phyloP scores from a whole-genome alignment of 2,113 vertebrate species.

The Callaeas wilsoni region DNA sequence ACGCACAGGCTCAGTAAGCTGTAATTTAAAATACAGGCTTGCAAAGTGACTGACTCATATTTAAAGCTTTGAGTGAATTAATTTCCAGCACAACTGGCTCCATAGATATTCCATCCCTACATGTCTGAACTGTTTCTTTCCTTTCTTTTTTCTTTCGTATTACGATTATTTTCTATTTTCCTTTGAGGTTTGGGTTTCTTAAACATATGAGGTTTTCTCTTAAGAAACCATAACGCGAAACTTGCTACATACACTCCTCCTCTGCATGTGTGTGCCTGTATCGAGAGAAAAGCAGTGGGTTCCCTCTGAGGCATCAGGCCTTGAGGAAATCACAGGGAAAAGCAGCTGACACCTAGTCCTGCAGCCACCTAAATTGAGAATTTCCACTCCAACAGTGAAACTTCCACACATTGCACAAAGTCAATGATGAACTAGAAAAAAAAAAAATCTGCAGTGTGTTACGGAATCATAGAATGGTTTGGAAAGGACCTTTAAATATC shows the following conservation, averaged over 20 bases:
- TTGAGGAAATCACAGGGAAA: not conserved
- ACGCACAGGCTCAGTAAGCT: not conserved
- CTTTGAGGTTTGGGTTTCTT: not conserved
- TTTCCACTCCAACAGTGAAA: not conserved
- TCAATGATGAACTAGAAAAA: not conserved
- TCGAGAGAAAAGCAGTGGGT: not conserved
- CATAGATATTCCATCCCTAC: not conserved
- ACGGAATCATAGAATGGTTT: not conserved
- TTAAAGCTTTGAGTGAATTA: not conserved
- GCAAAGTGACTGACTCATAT: not conserved
- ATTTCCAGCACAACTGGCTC: not conserved
- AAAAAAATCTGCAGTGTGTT: not conserved
- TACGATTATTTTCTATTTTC: not conserved
- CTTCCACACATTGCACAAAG: not conserved
- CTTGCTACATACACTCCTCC: not conserved
- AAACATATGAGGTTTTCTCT: not conserved
- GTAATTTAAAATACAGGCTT: not conserved
- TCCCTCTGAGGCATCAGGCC: not conserved
- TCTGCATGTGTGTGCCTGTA: not conserved
- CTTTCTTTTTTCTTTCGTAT: not conserved
- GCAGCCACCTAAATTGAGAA: not conserved
- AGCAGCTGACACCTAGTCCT: not conserved
- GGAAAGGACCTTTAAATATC: not conserved
- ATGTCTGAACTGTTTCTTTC: not conserved
- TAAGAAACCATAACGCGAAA: not conserved